These are phyloP conservation scores for Trachymyrmex cornetzi DNA, from an alignment of 1,140 invertebrate genomes.

Conservation along the genomic window DNA sequence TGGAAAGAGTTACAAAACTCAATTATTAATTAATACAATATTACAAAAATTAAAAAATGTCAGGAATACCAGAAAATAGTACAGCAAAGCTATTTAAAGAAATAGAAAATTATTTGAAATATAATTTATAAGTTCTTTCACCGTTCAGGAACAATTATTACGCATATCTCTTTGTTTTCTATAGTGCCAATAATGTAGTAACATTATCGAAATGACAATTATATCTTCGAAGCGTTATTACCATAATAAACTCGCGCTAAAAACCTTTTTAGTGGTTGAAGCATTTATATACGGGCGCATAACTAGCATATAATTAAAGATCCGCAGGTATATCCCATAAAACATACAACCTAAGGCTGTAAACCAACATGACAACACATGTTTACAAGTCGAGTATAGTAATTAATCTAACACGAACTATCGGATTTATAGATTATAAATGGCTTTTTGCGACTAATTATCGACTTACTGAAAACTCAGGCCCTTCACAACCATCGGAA, in stretches of 20 bases:
- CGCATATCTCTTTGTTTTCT: not conserved
- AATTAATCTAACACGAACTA: not conserved
- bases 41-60: conserved; percentile 9
- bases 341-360: conserved; percentile 5
- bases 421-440: not conserved
- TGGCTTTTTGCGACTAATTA: not conserved
- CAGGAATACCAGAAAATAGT: not conserved
- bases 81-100: not conserved
- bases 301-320: conserved; percentile 25
- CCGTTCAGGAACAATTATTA: not conserved
- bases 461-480: not conserved
- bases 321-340: conserved; percentile 38
- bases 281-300: conserved; percentile 30
- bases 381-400: not conserved
- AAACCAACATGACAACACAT: not conserved
- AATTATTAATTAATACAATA: not conserved
- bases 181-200: not conserved
- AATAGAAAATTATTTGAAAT: not conserved
- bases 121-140: not conserved
- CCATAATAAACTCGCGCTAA: conserved; percentile 13
- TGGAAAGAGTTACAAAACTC: not conserved
- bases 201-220: not conserved
- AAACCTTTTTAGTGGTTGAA: not conserved
- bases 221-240: not conserved
- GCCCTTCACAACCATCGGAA: not conserved